A percentile compares a stretch with the other conserved stretches of the same genome.
Evolutionary conservation across 2,797 vertebrate species (phyloP).

Genomic region (Bradypodion pumilum): DNA sequence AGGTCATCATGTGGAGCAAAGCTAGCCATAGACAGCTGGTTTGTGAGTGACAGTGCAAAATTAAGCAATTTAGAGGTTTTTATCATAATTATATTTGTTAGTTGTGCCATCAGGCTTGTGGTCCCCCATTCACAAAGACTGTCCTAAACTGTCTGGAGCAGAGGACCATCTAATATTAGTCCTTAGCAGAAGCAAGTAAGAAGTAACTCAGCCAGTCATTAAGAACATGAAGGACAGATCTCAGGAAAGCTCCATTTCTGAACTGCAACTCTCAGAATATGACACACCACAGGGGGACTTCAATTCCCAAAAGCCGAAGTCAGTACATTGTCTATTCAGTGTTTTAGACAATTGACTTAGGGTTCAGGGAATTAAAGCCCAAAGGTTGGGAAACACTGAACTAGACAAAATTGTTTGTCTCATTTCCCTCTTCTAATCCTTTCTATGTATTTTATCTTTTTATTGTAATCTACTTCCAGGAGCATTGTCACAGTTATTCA

Average conservation of each 20-base stretch:
- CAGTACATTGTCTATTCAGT: no score
- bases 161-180: conserved; percentile 45
- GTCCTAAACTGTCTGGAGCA: conserved; percentile 56
- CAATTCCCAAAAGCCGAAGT: no score
- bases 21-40: conserved; percentile 62
- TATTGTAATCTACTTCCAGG: neutral
- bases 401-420: no score
- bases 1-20: conserved; percentile 75
- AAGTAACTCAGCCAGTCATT: neutral
- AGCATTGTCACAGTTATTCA: neutral
- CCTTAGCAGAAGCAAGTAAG: conserved; percentile 43
- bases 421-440: neutral
- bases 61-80: conserved; percentile 79
- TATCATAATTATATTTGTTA: conserved; percentile 81
- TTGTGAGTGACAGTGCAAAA: conserved; percentile 77
- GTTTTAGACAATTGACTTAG: no score
- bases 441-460: neutral
- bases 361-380: no score
- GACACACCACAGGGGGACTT: no score
- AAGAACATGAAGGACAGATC: neutral
- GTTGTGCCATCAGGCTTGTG: conserved; percentile 57
- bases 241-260: no score
- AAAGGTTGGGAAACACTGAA: no score
- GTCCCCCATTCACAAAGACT: conserved; percentile 36
- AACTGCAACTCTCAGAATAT: no score